phyloP scores from a whole-genome alignment of 2,797 vertebrate species.

The Epinephelus awoara region DNA sequence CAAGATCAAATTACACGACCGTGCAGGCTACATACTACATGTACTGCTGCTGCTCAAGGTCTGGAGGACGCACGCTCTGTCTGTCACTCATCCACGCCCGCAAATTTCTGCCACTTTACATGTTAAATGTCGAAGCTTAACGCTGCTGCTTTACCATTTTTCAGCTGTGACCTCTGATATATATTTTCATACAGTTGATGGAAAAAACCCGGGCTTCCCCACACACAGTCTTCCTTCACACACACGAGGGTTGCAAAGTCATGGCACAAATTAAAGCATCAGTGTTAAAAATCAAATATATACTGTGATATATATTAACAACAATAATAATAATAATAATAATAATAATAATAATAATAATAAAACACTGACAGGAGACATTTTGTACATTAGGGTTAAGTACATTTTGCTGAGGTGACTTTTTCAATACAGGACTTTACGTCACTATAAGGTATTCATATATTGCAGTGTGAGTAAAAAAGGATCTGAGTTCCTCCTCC shows the following conservation, averaged over 20 bases:
- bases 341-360: too few species aligned
- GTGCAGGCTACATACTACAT: constrained; percentile 20
- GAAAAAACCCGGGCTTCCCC: too few species aligned
- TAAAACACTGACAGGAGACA: too few species aligned
- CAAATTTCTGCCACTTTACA: constrained; percentile 24
- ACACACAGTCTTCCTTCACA: not conserved
- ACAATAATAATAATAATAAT: too few species aligned
- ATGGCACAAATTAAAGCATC: not conserved
- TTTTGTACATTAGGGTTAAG: not conserved
- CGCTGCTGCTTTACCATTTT: constrained; percentile 5
- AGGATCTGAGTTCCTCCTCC: too few species aligned
- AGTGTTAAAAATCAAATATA: not conserved
- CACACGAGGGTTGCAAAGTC: too few species aligned
- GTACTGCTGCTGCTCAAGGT: constrained; percentile 49
- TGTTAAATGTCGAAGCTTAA: constrained; percentile 5
- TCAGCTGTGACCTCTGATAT: not conserved
- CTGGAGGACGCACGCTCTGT: constrained; percentile 42
- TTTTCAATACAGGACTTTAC: too few species aligned
- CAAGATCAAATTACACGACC: constrained; percentile 42
- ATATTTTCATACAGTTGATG: not conserved
- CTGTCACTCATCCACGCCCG: constrained; percentile 21
- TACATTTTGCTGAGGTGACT: not conserved
- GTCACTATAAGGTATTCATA: too few species aligned
- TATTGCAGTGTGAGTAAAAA: too few species aligned
- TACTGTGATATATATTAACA: too few species aligned